Base-by-base conservation (phyloP, 2,113 vertebrate genomes). In the Clinocottus analis region DNA sequence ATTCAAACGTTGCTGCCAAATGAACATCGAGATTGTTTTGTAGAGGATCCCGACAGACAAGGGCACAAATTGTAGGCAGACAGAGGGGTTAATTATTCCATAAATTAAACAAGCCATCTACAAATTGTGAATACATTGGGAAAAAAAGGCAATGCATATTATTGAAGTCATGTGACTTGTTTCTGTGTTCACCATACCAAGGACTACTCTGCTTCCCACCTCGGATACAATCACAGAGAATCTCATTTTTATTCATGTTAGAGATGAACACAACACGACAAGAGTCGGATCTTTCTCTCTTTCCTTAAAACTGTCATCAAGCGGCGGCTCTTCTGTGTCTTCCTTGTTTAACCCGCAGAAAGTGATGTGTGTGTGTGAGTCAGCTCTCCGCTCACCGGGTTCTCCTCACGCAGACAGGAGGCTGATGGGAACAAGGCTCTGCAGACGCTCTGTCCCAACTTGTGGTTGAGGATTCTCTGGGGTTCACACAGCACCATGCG, bases 331-430 rank as follows among this genome's bases (percentile, higher is more conserved):
- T 72, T 82, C 81, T 45, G 41, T 17, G 37, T 78, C 70, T 61
- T 85, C 61, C 64, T 62, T 19, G 69, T 58, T 77, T 56, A 27
- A 83, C 19, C 21, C 37, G 21, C 43, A 56, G 67, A 81, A 7
- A 17, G n/a, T n/a, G n/a, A n/a, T 25, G n/a, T 51, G 51, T 51
- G 75, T 29, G 65, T 80, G 79, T 74, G 7, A 27, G 47, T 49
- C 79, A 58, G 77, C 82, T 72, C 43, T 37, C 78, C 60, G 55
- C 72, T 76, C 76, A 19, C 47, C 69, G 23, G 78, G 33, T 23
- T 73, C 81, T 83, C 41, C 85, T 83, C 43, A 29, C 33, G 72
- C 85, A 83, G 85, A 68, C 21, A 33, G 74, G 60, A 72, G 51
- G 72, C 49, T 70, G 75, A 35, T 75, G 63, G 64, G 69, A 78